Percentiles rank a stretch among this genome's conserved stretches.
Conservation (phyloP, 2,797 vertebrate genomes). For the Hemibagrus guttatus region DNA sequence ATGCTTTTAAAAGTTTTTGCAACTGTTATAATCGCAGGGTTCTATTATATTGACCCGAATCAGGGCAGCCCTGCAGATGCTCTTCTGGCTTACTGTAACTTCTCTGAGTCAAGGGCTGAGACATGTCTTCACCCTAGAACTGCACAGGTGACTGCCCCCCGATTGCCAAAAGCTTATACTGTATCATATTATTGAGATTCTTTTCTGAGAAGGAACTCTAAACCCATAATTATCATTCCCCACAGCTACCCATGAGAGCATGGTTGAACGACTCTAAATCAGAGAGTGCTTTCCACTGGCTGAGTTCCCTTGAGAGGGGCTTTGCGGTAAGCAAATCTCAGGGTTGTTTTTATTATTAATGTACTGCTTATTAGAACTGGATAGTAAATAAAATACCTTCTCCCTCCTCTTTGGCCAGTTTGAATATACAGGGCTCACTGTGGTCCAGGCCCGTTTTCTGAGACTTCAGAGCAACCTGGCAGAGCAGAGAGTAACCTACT, state of each 20-base stretch:
- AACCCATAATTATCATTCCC: conserved; percentile 24
- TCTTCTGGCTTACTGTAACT: conserved; percentile 85
- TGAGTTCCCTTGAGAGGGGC: conserved; percentile 79
- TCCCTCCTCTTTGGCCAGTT: conserved; percentile 69
- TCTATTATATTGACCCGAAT: conserved; percentile 91
- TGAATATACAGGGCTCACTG: conserved; percentile 74
- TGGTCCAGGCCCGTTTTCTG: conserved; percentile 88
- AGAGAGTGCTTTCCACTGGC: conserved; percentile 79
- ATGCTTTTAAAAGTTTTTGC: neutral
- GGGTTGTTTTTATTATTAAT: neutral
- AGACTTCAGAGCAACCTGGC: conserved; percentile 80
- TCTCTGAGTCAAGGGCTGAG: conserved; percentile 76
- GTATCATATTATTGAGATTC: neutral
- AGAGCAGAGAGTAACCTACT: conserved; percentile 79
- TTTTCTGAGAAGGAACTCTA: conserved; percentile 14
- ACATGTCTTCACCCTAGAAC: conserved; percentile 81
- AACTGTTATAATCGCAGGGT: conserved; percentile 70
- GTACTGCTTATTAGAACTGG: neutral
- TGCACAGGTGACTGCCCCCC: conserved; percentile 73
- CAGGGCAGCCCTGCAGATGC: conserved; percentile 84
- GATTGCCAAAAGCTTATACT: neutral
- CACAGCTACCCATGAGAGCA: conserved; percentile 80
- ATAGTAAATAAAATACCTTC: neutral
- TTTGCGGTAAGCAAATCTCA: conserved; percentile 70
- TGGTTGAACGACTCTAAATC: conserved; percentile 80